Evolutionary conservation across 2,888 invertebrate species (phyloP), one percentile per base, ranked within the genome.

Genomic region (Sarcophaga caerulescens): DNA sequence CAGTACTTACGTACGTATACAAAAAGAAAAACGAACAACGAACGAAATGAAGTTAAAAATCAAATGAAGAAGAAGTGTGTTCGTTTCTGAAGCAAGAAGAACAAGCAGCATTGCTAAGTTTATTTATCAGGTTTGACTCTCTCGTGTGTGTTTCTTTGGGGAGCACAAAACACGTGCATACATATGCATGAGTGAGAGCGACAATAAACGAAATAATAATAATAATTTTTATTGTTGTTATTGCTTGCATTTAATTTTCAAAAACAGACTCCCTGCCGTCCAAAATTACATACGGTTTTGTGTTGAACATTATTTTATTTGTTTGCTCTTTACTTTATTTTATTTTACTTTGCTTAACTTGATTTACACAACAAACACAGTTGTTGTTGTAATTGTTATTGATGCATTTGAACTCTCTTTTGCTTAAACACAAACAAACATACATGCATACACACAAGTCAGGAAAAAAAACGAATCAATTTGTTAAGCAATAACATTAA

Each of bases 401-500:
- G 17, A 52, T 52, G 52, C 4, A 17, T 52, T 52, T 52, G 17
- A 52, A 12, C 52, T 52, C 52, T 52, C 52, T 52, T 52, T 14
- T 17, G 17, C 17, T 12, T 17, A 52, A 52, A 12, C 12, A 52
- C 12, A 52, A 52, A 12, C 12, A 21, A 19, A 8, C 10, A 47
- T 21, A 25, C 35, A 57, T 35, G 35, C 21, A 23, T 23, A 63
- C 8, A 17, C 47, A 1, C 52, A 44, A 60, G 23, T 21, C 3
- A 45, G 25, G 59, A 35, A 65, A 59, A 65, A 12, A 70, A 70
- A 44, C 45, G 57, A 83, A 69, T 69, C 68, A 70, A 77, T 84
- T 84, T 84, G 74, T 81, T 70, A n/a, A n/a, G 60, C 70, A 79
- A 63, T 65, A 79, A 57, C 71, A 79, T 63, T 21, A 60, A 60